A percentile compares a stretch with the other conserved stretches of the same genome.
These are phyloP conservation scores for Eira barbara DNA, from an alignment of 2,113 vertebrate genomes.

Conservation along the genomic window DNA sequence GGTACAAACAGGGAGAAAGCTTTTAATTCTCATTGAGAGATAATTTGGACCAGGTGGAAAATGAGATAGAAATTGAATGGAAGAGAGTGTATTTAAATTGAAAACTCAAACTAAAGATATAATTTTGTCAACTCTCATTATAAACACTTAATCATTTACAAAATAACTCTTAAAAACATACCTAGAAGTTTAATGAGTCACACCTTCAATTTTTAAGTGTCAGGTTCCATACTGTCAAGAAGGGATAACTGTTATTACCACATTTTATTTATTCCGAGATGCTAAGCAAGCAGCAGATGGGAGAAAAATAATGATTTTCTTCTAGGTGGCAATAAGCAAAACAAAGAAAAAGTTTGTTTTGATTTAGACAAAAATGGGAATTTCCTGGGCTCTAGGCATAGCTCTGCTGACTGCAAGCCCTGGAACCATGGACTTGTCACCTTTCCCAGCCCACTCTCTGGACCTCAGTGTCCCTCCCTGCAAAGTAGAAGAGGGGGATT, in stretches of 20 bases:
- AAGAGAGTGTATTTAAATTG: neutral
- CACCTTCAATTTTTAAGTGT: neutral
- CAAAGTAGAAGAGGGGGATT: neutral
- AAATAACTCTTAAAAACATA: neutral
- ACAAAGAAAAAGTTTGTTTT: neutral
- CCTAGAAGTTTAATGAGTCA: conserved; percentile 29
- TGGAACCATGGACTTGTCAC: neutral
- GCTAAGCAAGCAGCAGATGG: neutral
- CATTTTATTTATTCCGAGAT: conserved; percentile 30
- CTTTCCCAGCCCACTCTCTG: neutral
- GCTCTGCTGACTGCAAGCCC: neutral
- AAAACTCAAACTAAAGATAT: neutral
- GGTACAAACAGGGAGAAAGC: neutral
- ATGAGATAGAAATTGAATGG: neutral
- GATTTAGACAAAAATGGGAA: neutral
- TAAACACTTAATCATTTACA: conserved; percentile 16
- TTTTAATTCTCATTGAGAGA: neutral
- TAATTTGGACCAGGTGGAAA: neutral
- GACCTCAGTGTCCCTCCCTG: neutral
- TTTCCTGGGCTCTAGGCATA: accelerated
- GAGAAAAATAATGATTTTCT: neutral
- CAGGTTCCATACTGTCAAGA: neutral
- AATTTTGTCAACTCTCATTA: neutral
- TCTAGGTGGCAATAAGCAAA: neutral
- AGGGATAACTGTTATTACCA: neutral